Evolutionary conservation across 1,140 invertebrate genomes (phyloP), one percentile per base, ranked within the genome.

Genomic region (Brachionus paranguensis): DNA sequence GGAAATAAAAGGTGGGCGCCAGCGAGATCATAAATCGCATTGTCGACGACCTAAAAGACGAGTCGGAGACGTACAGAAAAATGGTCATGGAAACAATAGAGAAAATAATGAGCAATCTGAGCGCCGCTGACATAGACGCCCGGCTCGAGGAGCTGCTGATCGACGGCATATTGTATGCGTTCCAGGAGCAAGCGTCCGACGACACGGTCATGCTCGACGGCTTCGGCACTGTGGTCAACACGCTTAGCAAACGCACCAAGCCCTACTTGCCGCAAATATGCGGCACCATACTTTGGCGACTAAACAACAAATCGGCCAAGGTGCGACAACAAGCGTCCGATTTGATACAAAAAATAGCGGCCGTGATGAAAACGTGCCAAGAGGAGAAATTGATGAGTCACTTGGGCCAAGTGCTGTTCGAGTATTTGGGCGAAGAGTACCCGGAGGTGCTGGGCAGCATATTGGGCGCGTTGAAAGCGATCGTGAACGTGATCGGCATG

Each of bases 31-130:
- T 99, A 78, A 96, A 96, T 88, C 92, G 97, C 78, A 96, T 99
- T 55, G 98, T 99, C 0, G 97, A 99, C 87, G 97, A 99, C 90
- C 90, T 99, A 43, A 99, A 99, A 90, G 97, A 99, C 89, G 97
- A 99, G 90, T 98, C 99, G 89, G 98, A 99, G 89, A 96, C 98
- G 87, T 99, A 99, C 89, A 92, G 98, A 85, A 99, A 99, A 91
- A 99, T 99, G 97, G 97, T 99, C 0, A 99, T 99, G 96, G 98
- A 99, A 89, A 99, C 96, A 0, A 99, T 99, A 85, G 98, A 99
- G 89, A 99, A 99, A 89, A 91, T 99, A 84, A 96, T 99, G 92
- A 95, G 94, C 6, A 97, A 98, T 89, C 91, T 99, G 20, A 98
- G 98, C 45, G 96, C 97, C 0, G 95, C 96, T 0, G 97, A 99